These are phyloP conservation scores for Adelphocoris suturalis DNA, from an alignment of 2,888 invertebrate genomes.

Conservation along the genomic window DNA sequence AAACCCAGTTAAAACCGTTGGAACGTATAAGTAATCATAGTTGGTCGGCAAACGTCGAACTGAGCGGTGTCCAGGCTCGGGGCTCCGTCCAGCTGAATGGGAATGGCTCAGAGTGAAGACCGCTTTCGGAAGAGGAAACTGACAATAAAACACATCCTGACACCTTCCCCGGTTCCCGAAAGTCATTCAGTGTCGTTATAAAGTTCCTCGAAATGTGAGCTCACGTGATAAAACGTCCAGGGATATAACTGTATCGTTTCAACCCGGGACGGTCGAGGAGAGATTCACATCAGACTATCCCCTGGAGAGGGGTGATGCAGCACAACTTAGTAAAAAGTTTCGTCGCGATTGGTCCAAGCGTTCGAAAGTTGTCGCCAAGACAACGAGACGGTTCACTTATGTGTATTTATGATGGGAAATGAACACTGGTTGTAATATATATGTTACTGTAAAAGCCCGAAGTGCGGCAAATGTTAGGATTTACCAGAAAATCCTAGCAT, in stretches of 20 bases:
- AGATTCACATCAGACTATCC: too few relatives aligned
- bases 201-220: not conserved
- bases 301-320: too few relatives aligned
- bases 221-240: not conserved
- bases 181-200: slow-evolving; percentile 10
- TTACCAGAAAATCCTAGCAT: too few relatives aligned
- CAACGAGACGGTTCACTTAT: too few relatives aligned
- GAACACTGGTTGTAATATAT: too few relatives aligned
- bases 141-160: slow-evolving; percentile 32
- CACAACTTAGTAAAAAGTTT: too few relatives aligned
- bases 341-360: too few relatives aligned
- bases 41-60: not conserved
- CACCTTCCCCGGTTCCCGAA: slow-evolving; percentile 14
- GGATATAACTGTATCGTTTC: not conserved
- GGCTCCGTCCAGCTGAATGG: not conserved
- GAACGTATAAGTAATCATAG: slow-evolving; percentile 12
- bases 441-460: too few relatives aligned
- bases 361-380: too few relatives aligned
- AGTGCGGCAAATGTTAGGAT: too few relatives aligned
- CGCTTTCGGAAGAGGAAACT: slow-evolving; percentile 18
- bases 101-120: slow-evolving; percentile 23
- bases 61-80: not conserved
- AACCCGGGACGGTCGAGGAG: too few relatives aligned
- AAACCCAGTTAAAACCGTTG: slow-evolving; percentile 36
- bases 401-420: too few relatives aligned